A percentile compares a stretch with the other conserved stretches of the same genome.
Evolutionary conservation across 2,113 vertebrate genomes (phyloP).

Genomic region (Archocentrus centrarchus): DNA sequence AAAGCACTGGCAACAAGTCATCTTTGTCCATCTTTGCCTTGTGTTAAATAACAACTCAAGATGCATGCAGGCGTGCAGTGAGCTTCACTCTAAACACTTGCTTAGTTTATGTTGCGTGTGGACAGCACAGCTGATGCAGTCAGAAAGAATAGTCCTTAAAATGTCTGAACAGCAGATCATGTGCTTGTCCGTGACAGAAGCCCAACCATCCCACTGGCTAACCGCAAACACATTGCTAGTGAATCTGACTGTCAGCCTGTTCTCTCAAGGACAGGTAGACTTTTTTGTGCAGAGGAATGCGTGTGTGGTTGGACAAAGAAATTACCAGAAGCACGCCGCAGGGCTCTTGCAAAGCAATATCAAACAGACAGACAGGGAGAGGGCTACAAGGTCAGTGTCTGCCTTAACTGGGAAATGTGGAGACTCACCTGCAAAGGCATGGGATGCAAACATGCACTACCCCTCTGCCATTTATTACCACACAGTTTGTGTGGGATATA

Average conservation of each 20-base stretch:
- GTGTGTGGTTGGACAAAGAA: slow-evolving; percentile 9
- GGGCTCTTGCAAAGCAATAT: slow-evolving; percentile 20
- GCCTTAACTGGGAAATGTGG: neutral
- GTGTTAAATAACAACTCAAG: neutral
- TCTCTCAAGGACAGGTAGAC: slow-evolving; percentile 36
- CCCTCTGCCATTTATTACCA: slow-evolving; percentile 4
- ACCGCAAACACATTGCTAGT: neutral
- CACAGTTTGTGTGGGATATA: slow-evolving; percentile 17
- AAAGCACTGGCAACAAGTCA: neutral
- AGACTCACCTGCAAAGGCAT: neutral
- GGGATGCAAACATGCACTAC: neutral
- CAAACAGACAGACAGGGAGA: slow-evolving; percentile 21
- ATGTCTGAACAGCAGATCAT: neutral
- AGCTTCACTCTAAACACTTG: neutral
- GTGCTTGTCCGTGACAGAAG: neutral
- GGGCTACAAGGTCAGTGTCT: neutral
- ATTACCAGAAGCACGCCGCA: neutral
- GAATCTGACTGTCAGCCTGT: neutral
- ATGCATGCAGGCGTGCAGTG: neutral
- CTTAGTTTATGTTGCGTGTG: neutral
- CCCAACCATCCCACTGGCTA: neutral
- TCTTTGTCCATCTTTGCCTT: neutral
- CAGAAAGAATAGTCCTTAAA: neutral
- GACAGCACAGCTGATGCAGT: neutral
- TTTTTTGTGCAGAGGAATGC: neutral